Base-by-base conservation (phyloP, 2,888 invertebrate species). In the Dryobota labecula region DNA sequence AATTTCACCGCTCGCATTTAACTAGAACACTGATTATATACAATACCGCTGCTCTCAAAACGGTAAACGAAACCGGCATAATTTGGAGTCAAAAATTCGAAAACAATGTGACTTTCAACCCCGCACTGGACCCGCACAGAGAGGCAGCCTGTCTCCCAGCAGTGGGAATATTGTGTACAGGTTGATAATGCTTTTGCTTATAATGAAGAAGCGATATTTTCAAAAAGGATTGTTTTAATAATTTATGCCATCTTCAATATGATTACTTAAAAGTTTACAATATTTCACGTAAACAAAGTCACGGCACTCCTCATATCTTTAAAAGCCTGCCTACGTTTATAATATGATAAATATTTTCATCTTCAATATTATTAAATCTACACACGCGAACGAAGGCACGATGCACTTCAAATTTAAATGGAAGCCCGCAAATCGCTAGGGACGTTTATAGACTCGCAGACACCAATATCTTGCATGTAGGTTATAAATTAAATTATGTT, bases 381-480 rank as follows among this genome's bases (percentile, higher is more conserved):
- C 7, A 53, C 33, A 36, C 18, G 36, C 51, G 2, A 51, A 2
- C 0, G 36, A 18, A n/a, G 7, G 7, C 24, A 36, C 27, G 36
- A 58, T 73, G 60, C 60, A 53, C 36, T 60, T 45, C 51, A 30
- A 71, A 72, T 58, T 13, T 45, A 45, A 5, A 20, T 60, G 45
- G 53, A 73, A 60, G 60, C 51, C 24, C 43, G 18, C 2, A 15
- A 45, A 13, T 45, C 36, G 9, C 43, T 38, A 9, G 36, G n/a
- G 72, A 45, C 20, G 15, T 15, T 41, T 9, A 33, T 15, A 5
- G 13, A 45, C 5, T 33, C 2, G 30, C 15, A 57, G 6, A 15
- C 2, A 27, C 8, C 1, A n/a, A n/a, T n/a, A n/a, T n/a, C n/a
- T n/a, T n/a, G n/a, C n/a, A n/a, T n/a, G n/a, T n/a, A n/a, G n/a